These are phyloP conservation scores for Centropus bengalensis DNA, from an alignment of 2,113 vertebrate species.

Conservation along the genomic window DNA sequence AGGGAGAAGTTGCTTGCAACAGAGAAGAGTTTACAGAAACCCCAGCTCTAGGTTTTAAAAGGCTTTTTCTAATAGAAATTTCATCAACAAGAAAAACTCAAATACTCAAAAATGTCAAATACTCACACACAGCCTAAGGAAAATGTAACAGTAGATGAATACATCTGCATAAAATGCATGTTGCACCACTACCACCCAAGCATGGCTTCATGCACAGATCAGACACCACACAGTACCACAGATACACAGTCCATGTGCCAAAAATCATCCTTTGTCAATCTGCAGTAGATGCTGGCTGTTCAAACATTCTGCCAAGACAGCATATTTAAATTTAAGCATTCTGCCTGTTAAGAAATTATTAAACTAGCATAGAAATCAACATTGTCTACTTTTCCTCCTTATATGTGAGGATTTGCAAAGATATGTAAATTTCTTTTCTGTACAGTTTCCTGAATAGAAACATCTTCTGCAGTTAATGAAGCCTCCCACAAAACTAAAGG, in stretches of 20 bases:
- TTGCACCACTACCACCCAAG: not conserved
- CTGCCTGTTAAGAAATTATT: not conserved
- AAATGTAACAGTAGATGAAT: not conserved
- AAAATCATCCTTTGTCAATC: not conserved
- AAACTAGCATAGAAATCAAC: not conserved
- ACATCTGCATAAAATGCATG: not conserved
- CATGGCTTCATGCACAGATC: not conserved
- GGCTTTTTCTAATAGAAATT: not conserved
- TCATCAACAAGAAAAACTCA: not conserved
- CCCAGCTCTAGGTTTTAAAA: not conserved
- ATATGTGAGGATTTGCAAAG: not conserved
- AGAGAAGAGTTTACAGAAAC: not conserved
- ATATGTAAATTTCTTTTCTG: not conserved
- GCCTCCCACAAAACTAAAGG: not conserved
- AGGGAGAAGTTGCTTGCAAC: not conserved
- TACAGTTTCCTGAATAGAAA: not conserved
- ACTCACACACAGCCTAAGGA: not conserved
- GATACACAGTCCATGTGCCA: not conserved
- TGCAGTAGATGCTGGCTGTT: not conserved
- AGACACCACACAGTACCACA: not conserved
- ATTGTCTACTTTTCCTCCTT: not conserved
- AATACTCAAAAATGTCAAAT: not conserved
- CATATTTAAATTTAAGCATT: not conserved
- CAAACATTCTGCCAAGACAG: not conserved
- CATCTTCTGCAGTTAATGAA: not conserved